These are phyloP conservation scores for Acleris cristana DNA, from an alignment of 2,888 invertebrate genomes.

Conservation along the genomic window DNA sequence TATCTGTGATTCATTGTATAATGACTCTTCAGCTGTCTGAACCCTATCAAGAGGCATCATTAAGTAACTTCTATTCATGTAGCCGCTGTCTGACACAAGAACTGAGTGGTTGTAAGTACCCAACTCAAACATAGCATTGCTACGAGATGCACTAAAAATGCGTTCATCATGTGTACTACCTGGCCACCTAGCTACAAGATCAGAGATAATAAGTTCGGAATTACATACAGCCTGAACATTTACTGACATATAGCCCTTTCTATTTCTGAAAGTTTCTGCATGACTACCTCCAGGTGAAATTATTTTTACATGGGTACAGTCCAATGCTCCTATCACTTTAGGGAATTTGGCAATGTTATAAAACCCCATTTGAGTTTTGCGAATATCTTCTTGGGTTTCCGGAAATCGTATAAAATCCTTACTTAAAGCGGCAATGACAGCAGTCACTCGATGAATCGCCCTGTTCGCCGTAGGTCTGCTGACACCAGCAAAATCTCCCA, in stretches of 20 bases:
- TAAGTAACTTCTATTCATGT: not conserved
- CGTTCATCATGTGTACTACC: conserved; percentile 42
- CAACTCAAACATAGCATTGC: not conserved
- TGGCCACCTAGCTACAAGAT: conserved; percentile 47
- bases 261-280: conserved; percentile 38
- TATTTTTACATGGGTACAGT: conserved; percentile 34
- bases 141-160: conserved; percentile 1
- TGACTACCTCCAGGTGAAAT: conserved; percentile 12
- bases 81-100: not conserved
- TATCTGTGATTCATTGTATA: conserved; percentile 17
- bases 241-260: conserved; percentile 37
- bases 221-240: conserved; percentile 47
- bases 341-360: conserved; percentile 34
- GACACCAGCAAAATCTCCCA: not conserved
- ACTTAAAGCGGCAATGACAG: not conserved
- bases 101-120: not conserved
- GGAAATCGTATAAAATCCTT: not conserved
- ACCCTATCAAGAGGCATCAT: conserved; percentile 1
- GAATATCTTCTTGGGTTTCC: conserved; percentile 13
- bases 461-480: not conserved
- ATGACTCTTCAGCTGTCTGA: conserved; percentile 3
- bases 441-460: not conserved
- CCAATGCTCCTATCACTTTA: conserved; percentile 28
- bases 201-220: conserved; percentile 40
- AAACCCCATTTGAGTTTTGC: conserved; percentile 14